phyloP scores from a whole-genome alignment of 2,888 invertebrate species.

The Cephus rjabovi region DNA sequence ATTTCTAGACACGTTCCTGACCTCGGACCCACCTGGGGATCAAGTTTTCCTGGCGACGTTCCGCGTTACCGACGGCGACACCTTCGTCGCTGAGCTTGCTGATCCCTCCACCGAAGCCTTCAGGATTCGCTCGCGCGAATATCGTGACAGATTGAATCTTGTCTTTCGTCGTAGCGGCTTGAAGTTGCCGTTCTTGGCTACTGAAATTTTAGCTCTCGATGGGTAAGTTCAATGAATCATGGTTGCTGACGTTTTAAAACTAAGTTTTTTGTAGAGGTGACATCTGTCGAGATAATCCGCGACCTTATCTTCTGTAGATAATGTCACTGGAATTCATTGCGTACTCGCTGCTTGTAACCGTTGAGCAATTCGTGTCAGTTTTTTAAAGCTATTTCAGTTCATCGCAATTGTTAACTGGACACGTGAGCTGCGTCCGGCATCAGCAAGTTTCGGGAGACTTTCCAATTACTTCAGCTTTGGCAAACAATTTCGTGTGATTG shows the following conservation, averaged over 20 bases:
- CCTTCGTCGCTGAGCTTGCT: slow-evolving; percentile 76
- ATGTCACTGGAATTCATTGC: neutral
- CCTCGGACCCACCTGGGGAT: slow-evolving; percentile 79
- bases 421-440: neutral
- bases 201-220: slow-evolving; percentile 87
- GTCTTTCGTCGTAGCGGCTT: slow-evolving; percentile 80
- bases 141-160: slow-evolving; percentile 81
- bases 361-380: slow-evolving; percentile 1
- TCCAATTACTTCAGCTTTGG: neutral
- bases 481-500: neutral
- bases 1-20: slow-evolving; percentile 80
- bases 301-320: neutral
- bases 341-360: neutral
- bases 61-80: slow-evolving; percentile 77
- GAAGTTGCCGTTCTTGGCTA: slow-evolving; percentile 80
- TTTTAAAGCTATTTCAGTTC: neutral
- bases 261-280: neutral
- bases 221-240: slow-evolving; percentile 71
- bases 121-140: slow-evolving; percentile 78
- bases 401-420: neutral
- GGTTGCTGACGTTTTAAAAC: neutral
- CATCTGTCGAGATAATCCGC: neutral
- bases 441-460: neutral
- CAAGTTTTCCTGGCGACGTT: slow-evolving; percentile 87
- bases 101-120: slow-evolving; percentile 78